These are phyloP conservation scores for Leucoraja ocellata DNA, from an alignment of 2,797 vertebrate species.

Conservation along the genomic window DNA sequence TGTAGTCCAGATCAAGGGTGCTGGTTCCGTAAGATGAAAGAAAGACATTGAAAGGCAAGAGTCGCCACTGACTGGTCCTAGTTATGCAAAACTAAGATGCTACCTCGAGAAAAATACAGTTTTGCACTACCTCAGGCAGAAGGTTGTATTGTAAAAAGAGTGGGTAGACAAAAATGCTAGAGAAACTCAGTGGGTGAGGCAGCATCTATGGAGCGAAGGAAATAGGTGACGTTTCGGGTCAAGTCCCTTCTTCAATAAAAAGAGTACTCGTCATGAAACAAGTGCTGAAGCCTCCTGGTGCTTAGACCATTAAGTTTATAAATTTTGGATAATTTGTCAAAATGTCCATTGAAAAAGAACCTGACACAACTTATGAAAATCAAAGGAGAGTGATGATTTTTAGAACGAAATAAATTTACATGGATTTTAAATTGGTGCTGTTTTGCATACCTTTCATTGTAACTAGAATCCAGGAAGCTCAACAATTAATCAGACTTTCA, in stretches of 20 bases:
- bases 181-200: no score
- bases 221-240: no score
- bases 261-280: background rate
- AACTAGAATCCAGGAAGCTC: background rate
- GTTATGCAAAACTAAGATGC: background rate
- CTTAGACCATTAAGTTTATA: background rate
- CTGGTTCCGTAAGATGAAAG: constrained; percentile 1
- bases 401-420: background rate
- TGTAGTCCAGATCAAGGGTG: constrained; percentile 25
- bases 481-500: background rate
- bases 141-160: background rate
- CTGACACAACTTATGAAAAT: background rate
- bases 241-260: no score
- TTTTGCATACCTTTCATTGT: background rate
- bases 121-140: constrained; percentile 15
- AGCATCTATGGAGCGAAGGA: no score
- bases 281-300: background rate
- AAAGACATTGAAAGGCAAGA: background rate
- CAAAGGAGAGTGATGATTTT: background rate
- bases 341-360: background rate
- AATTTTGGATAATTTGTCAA: background rate
- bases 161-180: no score
- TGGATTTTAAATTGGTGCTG: background rate
- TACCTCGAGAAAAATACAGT: background rate
- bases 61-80: background rate